phyloP scores from a whole-genome alignment of 1,140 invertebrate species.

The Hycleus phaleratus region DNA sequence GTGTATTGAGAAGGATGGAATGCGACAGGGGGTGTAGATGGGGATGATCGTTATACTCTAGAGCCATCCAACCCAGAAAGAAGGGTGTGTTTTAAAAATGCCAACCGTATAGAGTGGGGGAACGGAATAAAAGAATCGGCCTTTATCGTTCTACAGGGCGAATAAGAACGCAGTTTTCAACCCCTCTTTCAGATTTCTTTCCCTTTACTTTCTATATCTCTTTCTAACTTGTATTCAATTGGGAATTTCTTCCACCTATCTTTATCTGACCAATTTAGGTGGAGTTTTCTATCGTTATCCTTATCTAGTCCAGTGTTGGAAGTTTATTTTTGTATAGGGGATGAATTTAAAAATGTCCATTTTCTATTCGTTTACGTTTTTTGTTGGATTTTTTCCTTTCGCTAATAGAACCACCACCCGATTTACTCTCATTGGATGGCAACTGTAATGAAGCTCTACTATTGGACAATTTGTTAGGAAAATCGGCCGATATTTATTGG shows the following conservation, averaged over 20 bases:
- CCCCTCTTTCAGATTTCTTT: background rate
- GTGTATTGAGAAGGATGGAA: too few relatives aligned
- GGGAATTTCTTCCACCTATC: background rate
- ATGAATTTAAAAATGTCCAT: background rate
- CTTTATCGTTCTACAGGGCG: background rate
- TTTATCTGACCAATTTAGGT: background rate
- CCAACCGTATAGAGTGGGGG: background rate
- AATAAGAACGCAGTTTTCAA: background rate
- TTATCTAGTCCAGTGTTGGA: background rate
- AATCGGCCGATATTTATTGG: too few relatives aligned
- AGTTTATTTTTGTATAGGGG: background rate
- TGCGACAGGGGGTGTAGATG: too few relatives aligned
- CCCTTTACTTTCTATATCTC: background rate
- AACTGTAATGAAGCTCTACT: too few relatives aligned
- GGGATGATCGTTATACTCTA: too few relatives aligned
- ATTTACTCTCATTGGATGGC: too few relatives aligned
- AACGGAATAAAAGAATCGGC: background rate
- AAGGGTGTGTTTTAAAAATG: background rate
- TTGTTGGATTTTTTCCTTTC: background rate
- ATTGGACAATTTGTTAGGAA: too few relatives aligned
- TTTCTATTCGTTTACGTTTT: background rate
- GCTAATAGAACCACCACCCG: background rate
- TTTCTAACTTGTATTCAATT: background rate
- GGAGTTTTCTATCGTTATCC: background rate
- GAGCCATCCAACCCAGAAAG: background rate